Base-by-base conservation (phyloP, 2,113 vertebrate species). In the Patagioenas fasciata region DNA sequence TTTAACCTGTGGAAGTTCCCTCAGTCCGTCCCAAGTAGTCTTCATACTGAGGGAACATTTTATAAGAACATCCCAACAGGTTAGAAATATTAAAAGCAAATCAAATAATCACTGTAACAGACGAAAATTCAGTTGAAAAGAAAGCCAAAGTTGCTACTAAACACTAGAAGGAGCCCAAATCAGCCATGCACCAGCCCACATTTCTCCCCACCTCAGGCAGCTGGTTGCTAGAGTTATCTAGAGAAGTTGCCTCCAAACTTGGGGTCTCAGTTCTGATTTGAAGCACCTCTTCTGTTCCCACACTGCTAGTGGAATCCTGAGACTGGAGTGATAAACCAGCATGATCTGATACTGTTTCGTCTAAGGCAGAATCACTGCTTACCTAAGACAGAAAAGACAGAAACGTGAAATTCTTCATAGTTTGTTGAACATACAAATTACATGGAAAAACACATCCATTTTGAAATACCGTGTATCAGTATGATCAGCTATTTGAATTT, bases 141-240 rank as follows among this genome's bases (percentile, higher is more conserved):
- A 94, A 93, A 97, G 96, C 83, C 88, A 38, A 92, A 96, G 94
- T 75, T 81, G 57, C 47, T 75, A 78, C 42, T 81, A 70, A 94
- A 79, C 38, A 96, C 97, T 99, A 99, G 94, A 98, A 98, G 96
- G 98, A 98, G 93, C 98, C 98, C 94, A 97, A 94, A 98, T 98
- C 97, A 98, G 98, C 97, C 98, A 98, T 98, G 98, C 98, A 98
- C 98, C 98, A 99, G 97, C 98, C 98, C 97, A 97, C 97, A 97
- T 98, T 97, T 95, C 97, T 98, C 98, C 99, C 99, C 99, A 99
- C 99, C 99, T 99, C 99, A 99, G 99, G 99, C 99, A 99, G 99
- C 99, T 99, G 99, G 98, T 98, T 98, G 98, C 98, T 99, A 99
- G 98, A 97, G 98, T 98, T 99, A 98, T 99, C 99, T 98, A 99